Base-by-base conservation (phyloP, 2,888 invertebrate species). In the Coenonympha arcania region DNA sequence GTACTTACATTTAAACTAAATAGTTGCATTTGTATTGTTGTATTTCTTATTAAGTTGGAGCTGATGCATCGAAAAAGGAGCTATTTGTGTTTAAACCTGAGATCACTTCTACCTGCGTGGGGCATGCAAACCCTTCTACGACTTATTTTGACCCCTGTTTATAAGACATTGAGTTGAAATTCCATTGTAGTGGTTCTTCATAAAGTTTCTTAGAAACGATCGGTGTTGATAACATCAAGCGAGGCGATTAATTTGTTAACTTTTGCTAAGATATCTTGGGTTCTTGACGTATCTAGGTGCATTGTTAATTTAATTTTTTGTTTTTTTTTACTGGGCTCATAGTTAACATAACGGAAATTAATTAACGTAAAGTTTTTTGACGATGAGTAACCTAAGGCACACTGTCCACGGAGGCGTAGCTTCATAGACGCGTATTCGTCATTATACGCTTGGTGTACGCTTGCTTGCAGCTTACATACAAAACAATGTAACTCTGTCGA, bases 171-270 rank as follows among this genome's bases (percentile, higher is more conserved):
- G 11, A 6, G 22, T 43, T 20, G 3, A 22, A 15, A 33, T 43
- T 43, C 3, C 5, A 20, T 22, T 33, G 19, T n/a, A 16, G 22
- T 3, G 13, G 13, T 9, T 2, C 3, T 42, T 19, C 15, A 9
- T n/a, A 31, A 31, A 9, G 22, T 20, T 40, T 37, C 15, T 34
- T n/a, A 19, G 31, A 43, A 43, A 3, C 11, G 34, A 37, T 42
- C 20, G 43, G 34, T 18, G 30, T 44, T 43, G 47, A 53, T 55
- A 53, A 50, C 33, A 45, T 40, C 46, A 19, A n/a, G 44, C 37
- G 24, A 44, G 26, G 47, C 48, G 50, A 50, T 48, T 50, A 50
- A 55, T 50, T 51, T 41, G 53, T 50, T 50, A 42, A 50, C 44
- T 45, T 39, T 51, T 40, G 45, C 51, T 48, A 42, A 45, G 36